Base-by-base conservation (phyloP, 2,113 vertebrate species). In the Hemicordylus capensis region DNA sequence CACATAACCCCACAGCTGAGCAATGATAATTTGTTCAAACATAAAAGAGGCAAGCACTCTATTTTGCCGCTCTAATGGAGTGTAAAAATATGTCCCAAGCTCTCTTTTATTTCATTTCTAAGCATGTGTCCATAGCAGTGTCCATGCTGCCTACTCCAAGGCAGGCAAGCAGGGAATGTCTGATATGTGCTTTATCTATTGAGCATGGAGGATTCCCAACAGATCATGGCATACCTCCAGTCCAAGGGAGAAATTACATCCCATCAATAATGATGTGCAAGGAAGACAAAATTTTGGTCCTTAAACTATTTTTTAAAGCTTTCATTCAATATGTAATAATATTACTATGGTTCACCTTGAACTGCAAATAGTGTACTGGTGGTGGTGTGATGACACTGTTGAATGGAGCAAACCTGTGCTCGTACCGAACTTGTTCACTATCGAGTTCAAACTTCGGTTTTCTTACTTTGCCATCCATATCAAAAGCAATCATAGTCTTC, bases 401-500 rank as follows among this genome's bases (percentile, higher is more conserved):
- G 96, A 99, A 99, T 1, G 99, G 98, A 48, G 98, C 98, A 90
- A 99, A 99, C 84, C 99, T 97, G 94, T 99, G 99, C 94, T 99
- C 98, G 1, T 99, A 99, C 79, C 98, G 98, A 89, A 99, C 99
- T 91, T 99, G 98, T 84, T 99, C 99, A 42, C 99, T 99, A 86
- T 99, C 99, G 75, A 99, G 95, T 92, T 99, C 98, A 95, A 99
- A 99, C 94, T 99, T 98, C 4, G 98, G 99, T 88, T 99, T 99
- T 83, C 97, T 97, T 61, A 99, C 98, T 97, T 99, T 99, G 64
- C 98, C 98, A 82, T 99, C 99, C 98, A 99, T 99, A 90, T 99
- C 99, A 96, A 99, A 96, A 1, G 98, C 98, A 0, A 99, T 98
- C 98, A 99, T 99, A 15, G 99, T 99, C 98, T 99, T 92, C 69